Evolutionary conservation across 2,797 vertebrate genomes (phyloP).

Genomic region (Enoplosus armatus): DNA sequence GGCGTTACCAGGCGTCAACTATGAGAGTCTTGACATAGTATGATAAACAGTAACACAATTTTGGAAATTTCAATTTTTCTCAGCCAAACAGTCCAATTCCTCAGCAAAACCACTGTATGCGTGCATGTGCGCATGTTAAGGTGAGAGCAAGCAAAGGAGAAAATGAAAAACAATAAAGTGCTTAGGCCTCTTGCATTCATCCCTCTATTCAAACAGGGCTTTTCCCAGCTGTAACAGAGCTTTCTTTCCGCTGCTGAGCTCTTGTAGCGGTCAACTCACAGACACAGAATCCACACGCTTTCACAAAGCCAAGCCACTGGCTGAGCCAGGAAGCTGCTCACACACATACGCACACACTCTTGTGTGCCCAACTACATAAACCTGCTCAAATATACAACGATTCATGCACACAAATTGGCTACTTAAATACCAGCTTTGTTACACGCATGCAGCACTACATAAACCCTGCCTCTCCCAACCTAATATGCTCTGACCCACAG

Average conservation of each 20-base stretch:
- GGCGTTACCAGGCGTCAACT: not conserved
- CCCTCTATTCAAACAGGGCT: slow-evolving; percentile 59
- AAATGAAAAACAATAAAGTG: slow-evolving; percentile 35
- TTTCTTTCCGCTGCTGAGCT: slow-evolving; percentile 70
- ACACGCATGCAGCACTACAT: not conserved
- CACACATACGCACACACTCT: slow-evolving; percentile 25
- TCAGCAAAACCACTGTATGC: slow-evolving; percentile 9
- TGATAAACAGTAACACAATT: slow-evolving; percentile 18
- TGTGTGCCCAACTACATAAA: slow-evolving; percentile 7
- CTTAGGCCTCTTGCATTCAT: slow-evolving; percentile 54
- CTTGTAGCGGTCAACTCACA: slow-evolving; percentile 73
- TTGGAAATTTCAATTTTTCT: too few relatives aligned
- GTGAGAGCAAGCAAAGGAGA: slow-evolving; percentile 31
- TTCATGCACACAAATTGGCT: not conserved
- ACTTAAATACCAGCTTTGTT: slow-evolving; percentile 4
- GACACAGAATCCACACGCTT: slow-evolving; percentile 74
- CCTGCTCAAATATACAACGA: not conserved
- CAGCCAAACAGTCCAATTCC: slow-evolving; percentile 1
- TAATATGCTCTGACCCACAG: not conserved
- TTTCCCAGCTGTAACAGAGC: slow-evolving; percentile 72
- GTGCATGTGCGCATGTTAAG: not conserved
- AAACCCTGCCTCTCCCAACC: not conserved
- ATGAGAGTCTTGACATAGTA: slow-evolving; percentile 5
- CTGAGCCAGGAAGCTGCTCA: slow-evolving; percentile 42
- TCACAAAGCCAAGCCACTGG: slow-evolving; percentile 64